A percentile compares a stretch with the other conserved stretches of the same genome.
phyloP scores from a whole-genome alignment of 2,113 vertebrate genomes.

The Sturnira hondurensis region DNA sequence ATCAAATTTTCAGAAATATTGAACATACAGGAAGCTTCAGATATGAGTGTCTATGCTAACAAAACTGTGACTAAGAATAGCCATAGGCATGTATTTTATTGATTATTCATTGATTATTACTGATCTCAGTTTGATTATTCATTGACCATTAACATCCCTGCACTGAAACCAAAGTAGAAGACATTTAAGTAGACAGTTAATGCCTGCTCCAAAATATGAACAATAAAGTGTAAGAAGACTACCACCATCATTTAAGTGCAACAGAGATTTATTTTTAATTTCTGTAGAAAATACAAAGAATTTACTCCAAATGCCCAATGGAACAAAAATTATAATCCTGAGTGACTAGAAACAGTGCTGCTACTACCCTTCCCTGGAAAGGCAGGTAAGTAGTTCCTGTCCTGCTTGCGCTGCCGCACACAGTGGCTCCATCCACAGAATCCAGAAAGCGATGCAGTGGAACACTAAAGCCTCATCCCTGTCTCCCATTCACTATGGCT shows the following conservation, averaged over 20 bases:
- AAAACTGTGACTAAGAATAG: constrained; percentile 30
- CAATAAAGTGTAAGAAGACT: not conserved
- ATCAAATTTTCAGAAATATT: constrained; percentile 21
- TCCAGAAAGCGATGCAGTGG: not conserved
- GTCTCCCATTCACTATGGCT: not conserved
- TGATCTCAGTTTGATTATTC: not conserved
- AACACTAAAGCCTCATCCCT: not conserved
- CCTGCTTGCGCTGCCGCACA: not conserved
- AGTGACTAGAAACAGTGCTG: not conserved
- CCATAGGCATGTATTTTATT: not conserved
- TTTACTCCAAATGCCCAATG: not conserved
- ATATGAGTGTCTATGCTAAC: not conserved
- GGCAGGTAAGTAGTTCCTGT: not conserved
- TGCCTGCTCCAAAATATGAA: constrained; percentile 13
- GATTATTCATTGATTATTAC: constrained; percentile 2
- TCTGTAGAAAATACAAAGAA: not conserved
- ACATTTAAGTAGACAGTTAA: not conserved
- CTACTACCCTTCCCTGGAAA: not conserved
- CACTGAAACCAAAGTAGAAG: not conserved
- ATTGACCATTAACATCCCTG: constrained; percentile 9
- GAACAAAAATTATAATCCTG: not conserved
- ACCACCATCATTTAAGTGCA: not conserved
- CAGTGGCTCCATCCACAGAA: not conserved
- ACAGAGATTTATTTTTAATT: not conserved
- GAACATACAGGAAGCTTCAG: constrained; percentile 10